phyloP scores from a whole-genome alignment of 2,797 vertebrate species.

The Eremophila alpestris region DNA sequence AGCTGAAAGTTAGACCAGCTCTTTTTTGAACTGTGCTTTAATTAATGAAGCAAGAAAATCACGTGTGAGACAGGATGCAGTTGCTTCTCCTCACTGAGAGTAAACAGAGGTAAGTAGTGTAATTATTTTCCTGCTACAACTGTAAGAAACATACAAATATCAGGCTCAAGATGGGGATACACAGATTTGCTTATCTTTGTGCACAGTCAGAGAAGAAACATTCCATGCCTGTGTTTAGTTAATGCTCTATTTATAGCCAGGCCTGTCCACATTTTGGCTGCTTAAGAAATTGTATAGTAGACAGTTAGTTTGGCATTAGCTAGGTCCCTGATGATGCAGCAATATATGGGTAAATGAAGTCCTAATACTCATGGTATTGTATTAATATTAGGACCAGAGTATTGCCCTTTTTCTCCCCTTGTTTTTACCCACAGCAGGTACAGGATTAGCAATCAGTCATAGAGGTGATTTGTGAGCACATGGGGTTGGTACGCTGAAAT shows the following conservation, averaged over 20 bases:
- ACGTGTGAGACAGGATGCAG: not conserved
- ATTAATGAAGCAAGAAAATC: constrained; percentile 49
- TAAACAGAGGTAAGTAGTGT: not conserved
- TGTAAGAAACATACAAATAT: not conserved
- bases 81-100: constrained; percentile 7
- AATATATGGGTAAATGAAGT: not conserved
- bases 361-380: not conserved
- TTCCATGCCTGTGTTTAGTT: constrained; percentile 4
- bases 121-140: constrained; percentile 45
- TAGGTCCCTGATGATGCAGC: not conserved
- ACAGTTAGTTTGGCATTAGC: not conserved
- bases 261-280: not conserved
- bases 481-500: not conserved
- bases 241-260: not conserved
- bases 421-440: not conserved
- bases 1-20: constrained; percentile 31
- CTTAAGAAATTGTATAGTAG: constrained; percentile 11
- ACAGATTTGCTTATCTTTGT: constrained; percentile 41
- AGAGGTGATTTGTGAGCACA: not conserved
- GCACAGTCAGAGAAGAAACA: not conserved
- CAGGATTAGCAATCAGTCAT: constrained; percentile 1
- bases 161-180: constrained; percentile 7
- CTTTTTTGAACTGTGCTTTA: constrained; percentile 44
- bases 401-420: not conserved
- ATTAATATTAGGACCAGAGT: not conserved